Conservation (phyloP, 2,113 vertebrate genomes). For the Clarias batrachus region DNA sequence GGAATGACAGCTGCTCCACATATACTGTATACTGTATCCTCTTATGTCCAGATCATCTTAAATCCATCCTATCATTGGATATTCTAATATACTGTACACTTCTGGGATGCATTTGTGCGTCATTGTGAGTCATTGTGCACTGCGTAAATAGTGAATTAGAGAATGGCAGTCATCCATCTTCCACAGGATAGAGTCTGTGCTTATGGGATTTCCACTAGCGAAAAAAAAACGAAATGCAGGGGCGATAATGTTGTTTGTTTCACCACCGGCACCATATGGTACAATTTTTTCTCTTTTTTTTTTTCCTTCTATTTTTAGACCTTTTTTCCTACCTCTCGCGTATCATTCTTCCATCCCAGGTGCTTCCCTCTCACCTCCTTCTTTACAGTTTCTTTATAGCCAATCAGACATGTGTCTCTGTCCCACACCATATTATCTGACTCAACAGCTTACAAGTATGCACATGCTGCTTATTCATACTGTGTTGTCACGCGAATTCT, state of each 20-base stretch:
- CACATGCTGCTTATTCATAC: background rate
- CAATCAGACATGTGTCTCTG: conserved; percentile 22
- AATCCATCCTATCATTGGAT: background rate
- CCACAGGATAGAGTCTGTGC: background rate
- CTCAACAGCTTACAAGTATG: background rate
- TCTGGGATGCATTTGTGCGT: conserved; percentile 9
- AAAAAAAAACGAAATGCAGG: background rate
- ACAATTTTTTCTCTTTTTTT: background rate
- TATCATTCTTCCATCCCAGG: conserved; percentile 24
- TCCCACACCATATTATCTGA: conserved; percentile 30
- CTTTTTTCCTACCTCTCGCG: background rate
- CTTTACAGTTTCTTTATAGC: background rate
- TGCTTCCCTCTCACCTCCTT: conserved; percentile 44
- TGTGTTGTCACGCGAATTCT: background rate
- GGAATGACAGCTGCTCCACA: background rate
- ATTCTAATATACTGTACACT: conserved; percentile 20
- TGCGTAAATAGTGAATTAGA: conserved; percentile 23
- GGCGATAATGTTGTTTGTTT: conserved; percentile 17
- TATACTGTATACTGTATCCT: background rate
- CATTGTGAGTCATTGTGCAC: conserved; percentile 9
- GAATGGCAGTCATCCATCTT: conserved; percentile 3
- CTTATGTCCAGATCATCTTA: conserved; percentile 1
- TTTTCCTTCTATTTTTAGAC: background rate
- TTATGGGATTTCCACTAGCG: conserved; percentile 4
- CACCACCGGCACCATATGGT: background rate